A percentile compares a stretch with the other conserved stretches of the same genome.
These are phyloP conservation scores for Berghia stephanieae DNA, from an alignment of 1,140 invertebrate species.

Conservation along the genomic window DNA sequence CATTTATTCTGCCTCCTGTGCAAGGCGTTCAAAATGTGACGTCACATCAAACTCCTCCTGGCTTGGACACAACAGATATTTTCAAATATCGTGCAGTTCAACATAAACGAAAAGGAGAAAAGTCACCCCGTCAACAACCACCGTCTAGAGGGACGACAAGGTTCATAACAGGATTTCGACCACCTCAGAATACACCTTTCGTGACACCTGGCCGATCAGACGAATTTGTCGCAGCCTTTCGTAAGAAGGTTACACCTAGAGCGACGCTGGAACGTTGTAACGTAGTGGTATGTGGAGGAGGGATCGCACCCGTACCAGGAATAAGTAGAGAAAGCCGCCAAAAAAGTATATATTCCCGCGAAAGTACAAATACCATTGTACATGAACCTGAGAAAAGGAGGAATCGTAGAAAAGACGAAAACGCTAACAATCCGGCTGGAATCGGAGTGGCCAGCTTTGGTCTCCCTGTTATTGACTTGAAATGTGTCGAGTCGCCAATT, in stretches of 20 bases:
- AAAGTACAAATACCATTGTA: too few species aligned
- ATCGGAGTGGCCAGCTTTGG: background rate
- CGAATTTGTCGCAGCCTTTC: background rate
- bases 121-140: too few species aligned
- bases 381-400: too few species aligned
- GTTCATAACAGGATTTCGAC: background rate
- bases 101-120: too few species aligned
- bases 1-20: background rate
- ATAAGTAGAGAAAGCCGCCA: too few species aligned
- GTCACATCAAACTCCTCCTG: too few species aligned
- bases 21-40: background rate
- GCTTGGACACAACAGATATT: slow-evolving; percentile 12
- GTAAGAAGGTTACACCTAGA: background rate
- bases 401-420: too few species aligned
- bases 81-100: too few species aligned
- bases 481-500: background rate
- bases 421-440: background rate
- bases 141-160: too few species aligned
- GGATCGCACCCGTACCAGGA: background rate
- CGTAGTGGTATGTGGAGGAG: background rate
- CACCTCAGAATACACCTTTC: background rate
- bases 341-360: too few species aligned
- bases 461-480: background rate
- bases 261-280: background rate
- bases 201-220: background rate